These are phyloP conservation scores for Siphlonurus alternatus DNA, from an alignment of 2,888 invertebrate species.

Conservation along the genomic window DNA sequence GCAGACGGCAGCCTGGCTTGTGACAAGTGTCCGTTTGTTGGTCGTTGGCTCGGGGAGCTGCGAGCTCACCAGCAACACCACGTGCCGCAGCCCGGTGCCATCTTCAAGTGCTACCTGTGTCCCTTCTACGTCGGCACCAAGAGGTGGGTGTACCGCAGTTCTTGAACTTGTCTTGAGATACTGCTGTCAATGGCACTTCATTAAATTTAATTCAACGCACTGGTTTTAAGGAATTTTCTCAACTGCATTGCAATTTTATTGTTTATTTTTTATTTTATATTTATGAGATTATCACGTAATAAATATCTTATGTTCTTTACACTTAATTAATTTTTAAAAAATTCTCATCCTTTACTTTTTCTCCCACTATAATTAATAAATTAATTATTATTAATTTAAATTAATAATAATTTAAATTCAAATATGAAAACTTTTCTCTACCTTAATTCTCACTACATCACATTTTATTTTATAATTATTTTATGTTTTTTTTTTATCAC, in stretches of 20 bases:
- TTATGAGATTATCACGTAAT: not conserved
- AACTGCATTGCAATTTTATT: too few species aligned
- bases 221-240: too few species aligned
- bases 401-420: too few species aligned
- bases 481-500: too few species aligned
- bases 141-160: constrained; percentile 33
- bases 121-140: constrained; percentile 58
- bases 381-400: too few species aligned
- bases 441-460: too few species aligned
- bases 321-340: not conserved
- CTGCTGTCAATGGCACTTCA: too few species aligned
- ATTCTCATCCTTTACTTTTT: too few species aligned
- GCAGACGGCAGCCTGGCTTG: constrained; percentile 32
- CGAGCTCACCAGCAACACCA: constrained; percentile 44
- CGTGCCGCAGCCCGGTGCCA: constrained; percentile 36
- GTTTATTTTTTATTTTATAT: constrained; percentile 2
- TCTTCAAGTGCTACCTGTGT: constrained; percentile 65
- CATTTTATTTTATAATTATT: too few species aligned
- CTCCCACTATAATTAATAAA: too few species aligned
- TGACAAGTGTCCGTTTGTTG: constrained; percentile 54
- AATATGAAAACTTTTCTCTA: too few species aligned
- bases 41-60: constrained; percentile 38
- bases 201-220: too few species aligned
- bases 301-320: not conserved
- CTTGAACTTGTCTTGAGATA: not conserved